These are phyloP conservation scores for Sialis fuliginosa DNA, from an alignment of 2,888 invertebrate species.

Conservation along the genomic window DNA sequence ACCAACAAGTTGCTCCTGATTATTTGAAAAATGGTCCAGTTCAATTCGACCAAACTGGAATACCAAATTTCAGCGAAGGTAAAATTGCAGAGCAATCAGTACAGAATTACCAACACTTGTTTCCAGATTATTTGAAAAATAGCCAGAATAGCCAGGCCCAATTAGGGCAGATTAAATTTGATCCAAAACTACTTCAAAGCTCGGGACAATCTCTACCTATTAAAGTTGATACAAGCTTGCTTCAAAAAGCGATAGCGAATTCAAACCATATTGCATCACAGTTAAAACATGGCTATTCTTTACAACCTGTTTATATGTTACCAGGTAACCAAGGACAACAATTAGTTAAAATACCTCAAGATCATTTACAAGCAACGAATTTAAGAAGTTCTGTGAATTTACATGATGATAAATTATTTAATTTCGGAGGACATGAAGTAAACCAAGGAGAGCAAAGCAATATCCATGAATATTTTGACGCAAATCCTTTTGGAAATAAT, in stretches of 20 bases:
- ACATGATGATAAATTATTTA: no score
- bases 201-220: not conserved
- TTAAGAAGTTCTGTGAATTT: no score
- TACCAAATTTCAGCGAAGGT: not conserved
- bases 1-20: not conserved
- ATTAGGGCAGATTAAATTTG: not conserved
- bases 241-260: conserved; percentile 1
- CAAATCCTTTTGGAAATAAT: no score
- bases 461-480: no score
- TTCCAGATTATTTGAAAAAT: not conserved
- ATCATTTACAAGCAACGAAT: no score
- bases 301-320: no score
- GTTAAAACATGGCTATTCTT: no score
- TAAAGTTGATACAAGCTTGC: conserved; percentile 1
- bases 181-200: not conserved
- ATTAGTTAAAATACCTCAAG: no score
- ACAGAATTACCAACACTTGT: no score
- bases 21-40: not conserved
- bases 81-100: not conserved
- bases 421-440: no score
- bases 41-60: not conserved
- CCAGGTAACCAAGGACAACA: no score
- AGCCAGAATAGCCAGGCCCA: not conserved
- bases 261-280: not conserved
- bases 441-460: no score